These are phyloP conservation scores for Muricea muricata DNA, from an alignment of 92 coral and sea anemone species.

Conservation along the genomic window DNA sequence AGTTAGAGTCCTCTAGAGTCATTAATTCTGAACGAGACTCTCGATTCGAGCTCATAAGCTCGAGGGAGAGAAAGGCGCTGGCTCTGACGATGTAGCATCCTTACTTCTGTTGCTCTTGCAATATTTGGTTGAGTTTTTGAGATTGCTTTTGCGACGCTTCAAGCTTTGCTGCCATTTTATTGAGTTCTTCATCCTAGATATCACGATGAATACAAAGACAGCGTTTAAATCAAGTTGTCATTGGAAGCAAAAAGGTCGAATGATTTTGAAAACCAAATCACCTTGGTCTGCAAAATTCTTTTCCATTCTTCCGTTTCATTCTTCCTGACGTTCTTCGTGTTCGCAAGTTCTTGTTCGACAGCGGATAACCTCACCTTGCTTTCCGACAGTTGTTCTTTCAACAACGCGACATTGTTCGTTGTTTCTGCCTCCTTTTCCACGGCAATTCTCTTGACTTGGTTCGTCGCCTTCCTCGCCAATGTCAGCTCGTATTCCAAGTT, in stretches of 20 bases:
- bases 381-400: conserved; percentile 71
- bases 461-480: conserved; percentile 80
- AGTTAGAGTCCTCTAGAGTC: too few relatives aligned
- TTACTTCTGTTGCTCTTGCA: conserved; percentile 91
- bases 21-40: neutral
- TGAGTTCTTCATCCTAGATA: conserved; percentile 76
- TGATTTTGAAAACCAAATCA: too few relatives aligned
- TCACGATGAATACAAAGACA: too few relatives aligned
- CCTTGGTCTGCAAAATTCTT: conserved; percentile 79
- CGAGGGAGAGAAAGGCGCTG: too few relatives aligned
- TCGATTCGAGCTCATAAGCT: too few relatives aligned
- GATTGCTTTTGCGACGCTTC: conserved; percentile 80
- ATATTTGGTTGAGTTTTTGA: conserved; percentile 71
- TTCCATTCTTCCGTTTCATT: conserved; percentile 75
- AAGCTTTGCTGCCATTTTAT: conserved; percentile 74
- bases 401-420: conserved; percentile 63
- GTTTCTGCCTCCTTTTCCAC: conserved; percentile 78
- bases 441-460: conserved; percentile 85
- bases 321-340: conserved; percentile 62
- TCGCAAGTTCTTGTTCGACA: conserved; percentile 73
- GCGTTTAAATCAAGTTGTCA: neutral
- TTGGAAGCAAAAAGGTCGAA: too few relatives aligned
- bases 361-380: conserved; percentile 68
- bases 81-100: neutral
- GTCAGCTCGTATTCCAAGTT: conserved; percentile 94